Base-by-base conservation (phyloP, 1,140 invertebrate species). In the Drosophila serrata region DNA sequence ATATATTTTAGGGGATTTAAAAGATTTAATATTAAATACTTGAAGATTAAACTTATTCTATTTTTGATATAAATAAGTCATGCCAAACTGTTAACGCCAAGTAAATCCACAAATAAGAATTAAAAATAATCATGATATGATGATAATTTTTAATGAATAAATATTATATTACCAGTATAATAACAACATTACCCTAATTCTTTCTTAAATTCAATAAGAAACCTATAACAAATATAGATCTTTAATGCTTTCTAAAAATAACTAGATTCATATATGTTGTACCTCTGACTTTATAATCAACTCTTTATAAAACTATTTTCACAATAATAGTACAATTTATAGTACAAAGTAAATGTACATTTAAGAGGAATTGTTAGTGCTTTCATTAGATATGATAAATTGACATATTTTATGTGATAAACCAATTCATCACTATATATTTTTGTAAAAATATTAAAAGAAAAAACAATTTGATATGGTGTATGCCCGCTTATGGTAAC, bases 401-500 rank as follows among this genome's bases (percentile, higher is more conserved):
- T 48, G n/a, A 6, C n/a, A 53, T 53, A 13, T 35, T 13, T 19
- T 53, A 5, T 1, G 11, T 19, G 4, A 4, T 11, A 15, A 56
- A 5, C 15, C 15, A 24, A 56, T 56, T 57, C 37, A 51, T 43
- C 12, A 15, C 13, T 29, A 39, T 46, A 12, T 8, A 60, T 33
- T 29, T 27, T 9, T 24, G 7, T 12, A 42, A 43, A 62, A 48
- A 27, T n/a, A 27, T n/a, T 45, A 63, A 60, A 31, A 24, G 2
- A 24, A 61, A 31, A 35, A 63, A 33, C 22, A 53, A 57, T 48
- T 51, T n/a, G 19, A 33, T 48, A 13, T 49, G 51, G 35, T 49
- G 39, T 56, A 17, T 42, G 57, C 57, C 43, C 43, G 29, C 51
- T 42, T 59, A 62, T 70, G 59, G 62, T 49, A 55, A 87, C 77